phyloP scores from a whole-genome alignment of 2,797 vertebrate genomes.

The Sebastes iracundus region DNA sequence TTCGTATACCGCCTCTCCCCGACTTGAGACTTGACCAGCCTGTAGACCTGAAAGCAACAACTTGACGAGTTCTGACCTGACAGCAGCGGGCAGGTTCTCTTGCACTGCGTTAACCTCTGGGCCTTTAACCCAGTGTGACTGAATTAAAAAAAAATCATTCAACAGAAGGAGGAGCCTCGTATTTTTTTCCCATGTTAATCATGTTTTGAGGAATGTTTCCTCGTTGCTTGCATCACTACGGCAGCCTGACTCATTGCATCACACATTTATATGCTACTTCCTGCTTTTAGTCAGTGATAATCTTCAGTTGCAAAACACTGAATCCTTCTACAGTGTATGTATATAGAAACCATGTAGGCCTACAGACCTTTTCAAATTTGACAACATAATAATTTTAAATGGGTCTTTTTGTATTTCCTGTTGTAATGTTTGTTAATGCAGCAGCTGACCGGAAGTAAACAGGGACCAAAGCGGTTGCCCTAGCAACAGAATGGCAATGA shows the following conservation, averaged over 20 bases:
- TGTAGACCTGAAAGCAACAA: background rate
- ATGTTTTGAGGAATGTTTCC: conserved; percentile 7
- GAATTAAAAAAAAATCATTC: background rate
- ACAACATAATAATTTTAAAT: too few relatives aligned
- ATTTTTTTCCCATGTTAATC: background rate
- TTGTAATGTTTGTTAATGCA: too few relatives aligned
- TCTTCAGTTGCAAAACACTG: background rate
- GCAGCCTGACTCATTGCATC: background rate
- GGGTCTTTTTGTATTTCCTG: too few relatives aligned
- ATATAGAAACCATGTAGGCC: background rate
- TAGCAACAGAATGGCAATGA: too few relatives aligned
- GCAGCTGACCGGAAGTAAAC: too few relatives aligned
- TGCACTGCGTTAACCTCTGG: background rate
- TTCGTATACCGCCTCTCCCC: too few relatives aligned
- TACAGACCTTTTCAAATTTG: too few relatives aligned
- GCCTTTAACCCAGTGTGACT: background rate
- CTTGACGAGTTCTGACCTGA: background rate
- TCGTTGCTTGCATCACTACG: background rate
- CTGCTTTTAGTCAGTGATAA: background rate
- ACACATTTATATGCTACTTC: background rate
- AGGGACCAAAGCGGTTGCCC: too few relatives aligned
- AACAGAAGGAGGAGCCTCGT: background rate
- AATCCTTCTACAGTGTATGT: background rate
- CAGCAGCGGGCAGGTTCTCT: background rate
- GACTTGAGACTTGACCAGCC: background rate